phyloP scores from a whole-genome alignment of 2,797 vertebrate genomes.

The Hirundo rustica region DNA sequence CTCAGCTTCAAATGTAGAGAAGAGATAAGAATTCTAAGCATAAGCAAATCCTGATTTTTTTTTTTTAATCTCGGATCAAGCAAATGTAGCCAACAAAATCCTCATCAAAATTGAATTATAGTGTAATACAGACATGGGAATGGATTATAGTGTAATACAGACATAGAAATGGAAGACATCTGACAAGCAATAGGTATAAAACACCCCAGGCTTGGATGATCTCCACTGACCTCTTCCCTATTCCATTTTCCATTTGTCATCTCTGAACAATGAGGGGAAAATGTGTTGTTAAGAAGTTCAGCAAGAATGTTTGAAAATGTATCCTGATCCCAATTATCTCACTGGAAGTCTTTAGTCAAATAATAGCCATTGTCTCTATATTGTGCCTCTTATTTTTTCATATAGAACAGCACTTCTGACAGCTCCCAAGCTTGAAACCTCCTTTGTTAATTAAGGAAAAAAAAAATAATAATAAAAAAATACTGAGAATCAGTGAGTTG shows the following conservation, averaged over 20 bases:
- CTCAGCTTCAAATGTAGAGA: background rate
- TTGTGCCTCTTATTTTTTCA: background rate
- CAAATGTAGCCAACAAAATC: background rate
- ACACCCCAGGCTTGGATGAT: conserved; percentile 69
- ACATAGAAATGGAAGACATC: background rate
- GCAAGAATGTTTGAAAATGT: background rate
- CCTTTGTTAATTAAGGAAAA: background rate
- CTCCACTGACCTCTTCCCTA: conserved; percentile 70
- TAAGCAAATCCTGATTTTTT: background rate
- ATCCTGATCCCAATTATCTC: background rate
- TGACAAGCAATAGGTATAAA: background rate
- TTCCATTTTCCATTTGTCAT: conserved; percentile 80
- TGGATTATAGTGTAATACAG: no score
- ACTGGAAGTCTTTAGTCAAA: background rate
- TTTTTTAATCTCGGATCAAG: background rate
- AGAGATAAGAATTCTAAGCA: background rate
- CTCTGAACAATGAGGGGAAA: background rate
- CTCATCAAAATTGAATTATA: background rate
- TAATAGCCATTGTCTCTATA: background rate
- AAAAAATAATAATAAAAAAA: background rate
- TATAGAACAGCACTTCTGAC: background rate
- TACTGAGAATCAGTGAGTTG: background rate
- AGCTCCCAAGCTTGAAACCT: background rate
- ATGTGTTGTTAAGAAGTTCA: background rate
- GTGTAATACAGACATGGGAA: no score